phyloP scores from a whole-genome alignment of 1,140 invertebrate species.

The Andrena cerasifolii region DNA sequence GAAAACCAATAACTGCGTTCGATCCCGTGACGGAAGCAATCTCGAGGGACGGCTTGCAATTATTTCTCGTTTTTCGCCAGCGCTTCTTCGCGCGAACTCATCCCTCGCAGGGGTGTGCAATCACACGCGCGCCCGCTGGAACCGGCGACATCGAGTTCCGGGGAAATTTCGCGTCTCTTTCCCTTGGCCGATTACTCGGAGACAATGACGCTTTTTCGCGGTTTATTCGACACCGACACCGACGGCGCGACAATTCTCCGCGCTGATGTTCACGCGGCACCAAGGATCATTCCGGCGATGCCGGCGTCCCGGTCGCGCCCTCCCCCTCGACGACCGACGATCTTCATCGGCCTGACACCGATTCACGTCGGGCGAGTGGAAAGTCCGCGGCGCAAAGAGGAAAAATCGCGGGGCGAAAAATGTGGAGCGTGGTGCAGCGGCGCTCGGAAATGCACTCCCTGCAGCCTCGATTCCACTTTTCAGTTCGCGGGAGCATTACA shows the following conservation, averaged over 20 bases:
- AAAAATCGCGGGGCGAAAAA: not conserved
- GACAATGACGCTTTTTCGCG: constrained; percentile 56
- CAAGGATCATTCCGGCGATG: constrained; percentile 43
- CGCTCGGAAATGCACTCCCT: not conserved
- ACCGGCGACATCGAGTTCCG: constrained; percentile 17
- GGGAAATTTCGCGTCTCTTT: constrained; percentile 13
- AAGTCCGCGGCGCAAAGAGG: not conserved
- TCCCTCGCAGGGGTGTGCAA: not conserved
- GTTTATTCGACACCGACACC: constrained; percentile 52
- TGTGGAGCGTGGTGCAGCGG: too few species aligned
- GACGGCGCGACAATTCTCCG: constrained; percentile 52
- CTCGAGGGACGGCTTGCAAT: constrained; percentile 18
- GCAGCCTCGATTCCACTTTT: constrained; percentile 5
- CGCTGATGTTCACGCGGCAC: constrained; percentile 46
- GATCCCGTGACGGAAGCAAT: constrained; percentile 18
- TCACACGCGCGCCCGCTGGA: not conserved
- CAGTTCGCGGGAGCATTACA: too few species aligned
- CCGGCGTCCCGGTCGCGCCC: too few species aligned
- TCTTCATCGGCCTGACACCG: constrained; percentile 32
- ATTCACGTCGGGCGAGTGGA: not conserved
- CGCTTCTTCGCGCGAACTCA: not conserved
- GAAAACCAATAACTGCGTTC: constrained; percentile 31
- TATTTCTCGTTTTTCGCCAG: constrained; percentile 24
- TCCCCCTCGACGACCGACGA: constrained; percentile 25
- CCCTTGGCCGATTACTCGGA: constrained; percentile 50